Percentiles rank a stretch among this genome's conserved stretches.
phyloP scores from a whole-genome alignment of 2,797 vertebrate genomes.

The Gymnodraco acuticeps region DNA sequence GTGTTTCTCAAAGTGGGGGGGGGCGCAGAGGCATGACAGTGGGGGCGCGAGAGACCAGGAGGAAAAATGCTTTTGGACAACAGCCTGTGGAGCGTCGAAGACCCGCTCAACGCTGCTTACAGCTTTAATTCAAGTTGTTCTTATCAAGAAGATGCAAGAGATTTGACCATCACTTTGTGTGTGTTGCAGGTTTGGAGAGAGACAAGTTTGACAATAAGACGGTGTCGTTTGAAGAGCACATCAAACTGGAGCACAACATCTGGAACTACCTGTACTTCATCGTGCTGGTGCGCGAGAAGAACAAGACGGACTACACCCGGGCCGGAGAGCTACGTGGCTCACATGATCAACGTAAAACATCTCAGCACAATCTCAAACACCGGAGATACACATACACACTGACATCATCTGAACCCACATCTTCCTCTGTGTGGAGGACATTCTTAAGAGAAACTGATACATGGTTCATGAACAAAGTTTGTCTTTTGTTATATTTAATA shows the following conservation, averaged over 20 bases:
- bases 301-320: constrained; percentile 97
- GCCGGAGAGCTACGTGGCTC: constrained; percentile 96
- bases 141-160: neutral
- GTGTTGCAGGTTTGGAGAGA: constrained; percentile 90
- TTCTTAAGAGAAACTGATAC: too few relatives aligned
- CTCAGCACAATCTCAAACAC: too few relatives aligned
- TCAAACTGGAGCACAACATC: constrained; percentile 97
- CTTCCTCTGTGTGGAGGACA: neutral
- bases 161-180: neutral
- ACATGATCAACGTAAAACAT: constrained; percentile 93
- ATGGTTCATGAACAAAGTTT: too few relatives aligned
- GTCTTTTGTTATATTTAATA: too few relatives aligned
- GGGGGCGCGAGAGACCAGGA: too few relatives aligned
- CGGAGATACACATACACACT: neutral
- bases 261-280: constrained; percentile 99
- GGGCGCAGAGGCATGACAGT: too few relatives aligned
- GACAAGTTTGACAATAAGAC: constrained; percentile 99
- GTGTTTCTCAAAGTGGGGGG: too few relatives aligned
- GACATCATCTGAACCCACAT: accelerated
- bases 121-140: too few relatives aligned
- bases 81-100: too few relatives aligned
- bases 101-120: too few relatives aligned
- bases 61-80: too few relatives aligned
- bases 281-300: constrained; percentile 94
- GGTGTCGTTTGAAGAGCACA: constrained; percentile 97